Evolutionary conservation across 1,140 invertebrate genomes (phyloP).

Genomic region (Polyergus mexicanus): DNA sequence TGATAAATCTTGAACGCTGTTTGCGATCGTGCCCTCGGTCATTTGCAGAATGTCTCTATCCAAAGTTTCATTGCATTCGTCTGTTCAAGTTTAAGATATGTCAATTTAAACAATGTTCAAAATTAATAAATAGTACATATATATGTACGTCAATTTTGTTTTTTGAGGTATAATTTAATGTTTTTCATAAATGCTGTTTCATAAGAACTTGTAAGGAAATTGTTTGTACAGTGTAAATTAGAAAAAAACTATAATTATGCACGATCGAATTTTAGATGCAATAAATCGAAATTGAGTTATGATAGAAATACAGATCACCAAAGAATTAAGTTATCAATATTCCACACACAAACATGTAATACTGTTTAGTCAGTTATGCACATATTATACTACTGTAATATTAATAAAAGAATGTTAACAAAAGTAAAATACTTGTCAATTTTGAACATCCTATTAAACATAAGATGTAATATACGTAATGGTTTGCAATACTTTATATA

Average conservation of each 20-base stretch:
- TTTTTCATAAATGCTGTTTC: slow-evolving; percentile 49
- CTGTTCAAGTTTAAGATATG: slow-evolving; percentile 74
- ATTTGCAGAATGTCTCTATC: slow-evolving; percentile 81
- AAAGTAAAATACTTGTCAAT: slow-evolving; percentile 44
- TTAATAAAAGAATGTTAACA: slow-evolving; percentile 76
- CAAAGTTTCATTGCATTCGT: slow-evolving; percentile 84
- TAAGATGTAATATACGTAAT: neutral
- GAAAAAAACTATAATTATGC: slow-evolving; percentile 38
- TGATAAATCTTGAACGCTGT: slow-evolving; percentile 81
- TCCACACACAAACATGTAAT: slow-evolving; percentile 64
- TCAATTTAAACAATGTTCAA: slow-evolving; percentile 70
- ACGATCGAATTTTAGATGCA: slow-evolving; percentile 50
- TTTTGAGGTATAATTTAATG: slow-evolving; percentile 45
- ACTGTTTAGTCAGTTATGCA: slow-evolving; percentile 72
- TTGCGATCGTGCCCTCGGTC: slow-evolving; percentile 78
- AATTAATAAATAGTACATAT: slow-evolving; percentile 52
- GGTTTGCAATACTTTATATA: neutral
- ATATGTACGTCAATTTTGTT: slow-evolving; percentile 51
- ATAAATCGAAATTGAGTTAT: slow-evolving; percentile 53
- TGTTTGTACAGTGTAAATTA: slow-evolving; percentile 49
- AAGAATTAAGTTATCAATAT: slow-evolving; percentile 64
- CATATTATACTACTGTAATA: slow-evolving; percentile 71
- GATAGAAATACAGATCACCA: slow-evolving; percentile 40
- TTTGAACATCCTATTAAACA: slow-evolving; percentile 36
- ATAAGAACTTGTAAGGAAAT: slow-evolving; percentile 51